A percentile compares a stretch with the other conserved stretches of the same genome.
Evolutionary conservation across 2,888 invertebrate species (phyloP).

Genomic region (Lordiphosa andalusiaca): DNA sequence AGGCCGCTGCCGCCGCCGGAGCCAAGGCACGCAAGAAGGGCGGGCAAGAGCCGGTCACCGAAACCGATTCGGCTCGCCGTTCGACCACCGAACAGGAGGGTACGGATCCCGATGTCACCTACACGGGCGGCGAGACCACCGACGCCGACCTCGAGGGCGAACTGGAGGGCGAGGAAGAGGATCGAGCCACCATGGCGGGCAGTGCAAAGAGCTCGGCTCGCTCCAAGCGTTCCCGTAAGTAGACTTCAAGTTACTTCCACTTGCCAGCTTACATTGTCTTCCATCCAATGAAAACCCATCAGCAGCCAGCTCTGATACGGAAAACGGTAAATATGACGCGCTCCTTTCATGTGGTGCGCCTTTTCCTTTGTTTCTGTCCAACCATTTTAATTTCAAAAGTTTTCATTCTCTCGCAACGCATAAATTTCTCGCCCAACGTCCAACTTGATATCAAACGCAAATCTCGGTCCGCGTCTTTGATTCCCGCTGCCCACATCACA

Average conservation of each 20-base stretch:
- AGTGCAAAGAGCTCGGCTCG: conserved; percentile 69
- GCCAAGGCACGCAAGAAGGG: conserved; percentile 46
- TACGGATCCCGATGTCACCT: conserved; percentile 26
- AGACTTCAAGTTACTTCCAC: neutral
- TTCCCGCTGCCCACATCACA: conserved; percentile 45
- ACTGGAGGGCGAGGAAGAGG: conserved; percentile 61
- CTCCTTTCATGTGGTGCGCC: conserved; percentile 32
- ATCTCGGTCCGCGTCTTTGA: conserved; percentile 49
- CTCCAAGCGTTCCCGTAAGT: conserved; percentile 59
- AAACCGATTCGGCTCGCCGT: conserved; percentile 23
- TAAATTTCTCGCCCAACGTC: conserved; percentile 56
- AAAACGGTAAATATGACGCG: conserved; percentile 76
- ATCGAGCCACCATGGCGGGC: conserved; percentile 42
- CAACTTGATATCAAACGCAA: conserved; percentile 69
- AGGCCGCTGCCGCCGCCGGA: conserved; percentile 21
- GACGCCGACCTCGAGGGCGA: conserved; percentile 53
- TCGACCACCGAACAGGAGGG: conserved; percentile 20
- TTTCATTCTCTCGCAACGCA: conserved; percentile 43
- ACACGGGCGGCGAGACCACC: conserved; percentile 40
- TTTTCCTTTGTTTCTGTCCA: conserved; percentile 30
- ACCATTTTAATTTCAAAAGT: conserved; percentile 64
- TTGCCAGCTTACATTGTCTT: neutral
- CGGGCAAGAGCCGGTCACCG: conserved; percentile 43
- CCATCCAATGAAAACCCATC: conserved; percentile 1
- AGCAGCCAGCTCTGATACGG: conserved; percentile 78